These are phyloP conservation scores for Eulithis testata DNA, from an alignment of 2,888 invertebrate species.

Conservation along the genomic window DNA sequence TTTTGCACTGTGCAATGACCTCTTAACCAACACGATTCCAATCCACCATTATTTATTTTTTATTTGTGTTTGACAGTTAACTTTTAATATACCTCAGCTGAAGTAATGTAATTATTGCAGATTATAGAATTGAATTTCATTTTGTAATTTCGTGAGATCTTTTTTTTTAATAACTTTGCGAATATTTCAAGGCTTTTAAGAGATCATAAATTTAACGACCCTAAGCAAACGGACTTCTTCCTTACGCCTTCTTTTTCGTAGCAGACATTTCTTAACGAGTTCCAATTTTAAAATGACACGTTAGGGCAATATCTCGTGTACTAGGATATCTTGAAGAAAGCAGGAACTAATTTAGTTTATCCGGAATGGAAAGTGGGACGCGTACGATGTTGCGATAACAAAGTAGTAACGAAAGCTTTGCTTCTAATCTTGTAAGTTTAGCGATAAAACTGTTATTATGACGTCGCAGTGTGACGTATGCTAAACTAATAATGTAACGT, in stretches of 20 bases:
- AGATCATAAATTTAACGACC: neutral
- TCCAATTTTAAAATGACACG: conserved; percentile 29
- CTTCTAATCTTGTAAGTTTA: conserved; percentile 37
- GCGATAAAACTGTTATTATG: conserved; percentile 36
- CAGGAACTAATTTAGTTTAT: conserved; percentile 53
- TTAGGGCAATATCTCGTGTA: conserved; percentile 19
- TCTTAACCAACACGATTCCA: conserved; percentile 64
- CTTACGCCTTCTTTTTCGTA: neutral
- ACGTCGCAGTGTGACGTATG: conserved; percentile 23
- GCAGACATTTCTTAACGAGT: conserved; percentile 1
- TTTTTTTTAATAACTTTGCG: neutral
- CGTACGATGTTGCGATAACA: conserved; percentile 50
- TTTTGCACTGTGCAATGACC: conserved; percentile 76
- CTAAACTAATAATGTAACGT: conserved; percentile 1
- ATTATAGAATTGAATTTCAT: conserved; percentile 23
- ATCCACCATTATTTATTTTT: conserved; percentile 52
- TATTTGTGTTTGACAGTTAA: conserved; percentile 45
- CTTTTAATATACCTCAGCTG: conserved; percentile 37
- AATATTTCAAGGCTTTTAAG: neutral
- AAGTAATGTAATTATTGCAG: conserved; percentile 4
- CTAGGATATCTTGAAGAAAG: conserved; percentile 24
- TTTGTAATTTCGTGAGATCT: neutral
- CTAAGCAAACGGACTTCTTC: neutral
- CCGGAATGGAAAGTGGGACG: conserved; percentile 51
- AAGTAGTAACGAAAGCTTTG: conserved; percentile 39